These are phyloP conservation scores for Masticophis lateralis DNA, from an alignment of 2,797 vertebrate species.

Conservation along the genomic window DNA sequence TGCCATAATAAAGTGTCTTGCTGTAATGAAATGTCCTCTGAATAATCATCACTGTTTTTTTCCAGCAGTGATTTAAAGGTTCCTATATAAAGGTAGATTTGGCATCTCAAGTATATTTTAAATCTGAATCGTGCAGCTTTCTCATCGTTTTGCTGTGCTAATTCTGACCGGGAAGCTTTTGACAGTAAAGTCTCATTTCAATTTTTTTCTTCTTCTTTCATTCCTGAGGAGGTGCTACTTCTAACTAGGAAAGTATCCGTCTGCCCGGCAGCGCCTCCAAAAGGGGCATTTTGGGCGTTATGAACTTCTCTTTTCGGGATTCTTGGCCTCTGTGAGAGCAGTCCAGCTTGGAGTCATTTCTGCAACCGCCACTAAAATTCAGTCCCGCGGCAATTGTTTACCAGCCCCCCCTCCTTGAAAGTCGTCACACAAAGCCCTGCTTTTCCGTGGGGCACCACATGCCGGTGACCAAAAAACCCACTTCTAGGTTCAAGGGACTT, in stretches of 20 bases:
- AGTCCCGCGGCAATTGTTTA: constrained; percentile 48
- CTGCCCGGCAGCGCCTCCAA: constrained; percentile 25
- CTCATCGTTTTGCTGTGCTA: not conserved
- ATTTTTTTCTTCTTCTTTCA: not conserved
- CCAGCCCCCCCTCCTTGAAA: constrained; percentile 35
- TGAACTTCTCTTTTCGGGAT: constrained; percentile 61
- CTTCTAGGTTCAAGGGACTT: constrained; percentile 62
- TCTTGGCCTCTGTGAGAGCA: constrained; percentile 58
- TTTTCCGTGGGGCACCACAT: constrained; percentile 52
- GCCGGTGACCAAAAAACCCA: constrained; percentile 41
- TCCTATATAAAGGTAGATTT: not conserved
- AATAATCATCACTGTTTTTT: not conserved
- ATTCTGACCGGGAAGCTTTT: not conserved
- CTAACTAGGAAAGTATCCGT: constrained; percentile 37
- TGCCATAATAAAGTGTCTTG: not conserved
- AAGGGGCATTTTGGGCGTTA: constrained; percentile 27
- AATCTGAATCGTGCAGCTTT: not conserved
- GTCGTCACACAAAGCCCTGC: constrained; percentile 53
- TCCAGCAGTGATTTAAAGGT: not conserved
- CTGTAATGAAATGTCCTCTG: not conserved
- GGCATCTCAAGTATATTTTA: constrained; percentile 38
- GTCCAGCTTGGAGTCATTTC: not conserved
- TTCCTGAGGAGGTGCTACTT: not conserved
- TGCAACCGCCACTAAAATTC: constrained; percentile 19
- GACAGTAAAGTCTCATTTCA: constrained; percentile 20